Evolutionary conservation across 1,140 invertebrate species (phyloP).

Genomic region (Grapholita molesta): DNA sequence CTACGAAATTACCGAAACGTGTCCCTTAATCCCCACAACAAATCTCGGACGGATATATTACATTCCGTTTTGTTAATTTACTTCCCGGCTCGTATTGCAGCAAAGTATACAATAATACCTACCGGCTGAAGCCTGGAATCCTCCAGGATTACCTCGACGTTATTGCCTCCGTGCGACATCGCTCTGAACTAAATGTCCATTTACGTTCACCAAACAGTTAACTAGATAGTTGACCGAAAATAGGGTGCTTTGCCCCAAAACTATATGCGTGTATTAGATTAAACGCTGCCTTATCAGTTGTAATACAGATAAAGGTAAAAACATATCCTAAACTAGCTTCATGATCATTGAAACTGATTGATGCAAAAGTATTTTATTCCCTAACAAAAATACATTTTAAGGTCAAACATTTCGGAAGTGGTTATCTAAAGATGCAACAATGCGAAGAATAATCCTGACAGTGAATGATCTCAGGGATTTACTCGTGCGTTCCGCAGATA

Average conservation of each 20-base stretch:
- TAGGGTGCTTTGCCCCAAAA: not conserved
- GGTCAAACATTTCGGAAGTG: no score
- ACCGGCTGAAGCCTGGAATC: constrained; percentile 45
- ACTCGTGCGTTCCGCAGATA: not conserved
- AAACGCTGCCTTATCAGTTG: no score
- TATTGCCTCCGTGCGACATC: constrained; percentile 49
- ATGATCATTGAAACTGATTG: not conserved
- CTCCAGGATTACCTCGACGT: constrained; percentile 54
- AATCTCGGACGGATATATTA: constrained; percentile 38
- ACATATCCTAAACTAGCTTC: no score
- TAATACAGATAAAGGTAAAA: no score
- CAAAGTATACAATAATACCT: constrained; percentile 47
- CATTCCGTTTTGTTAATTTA: constrained; percentile 55
- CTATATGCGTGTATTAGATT: no score
- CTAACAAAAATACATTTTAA: no score
- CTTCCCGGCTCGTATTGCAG: constrained; percentile 33
- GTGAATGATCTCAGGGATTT: not conserved
- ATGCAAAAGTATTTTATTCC: not conserved
- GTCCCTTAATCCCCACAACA: constrained; percentile 28
- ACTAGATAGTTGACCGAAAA: constrained; percentile 13
- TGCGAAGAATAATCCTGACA: not conserved
- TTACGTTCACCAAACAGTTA: constrained; percentile 18
- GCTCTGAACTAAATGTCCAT: constrained; percentile 32
- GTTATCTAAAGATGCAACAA: not conserved
- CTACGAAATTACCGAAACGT: constrained; percentile 18